Evolutionary conservation across 2,113 vertebrate species (phyloP).

Genomic region (Sula dactylatra): DNA sequence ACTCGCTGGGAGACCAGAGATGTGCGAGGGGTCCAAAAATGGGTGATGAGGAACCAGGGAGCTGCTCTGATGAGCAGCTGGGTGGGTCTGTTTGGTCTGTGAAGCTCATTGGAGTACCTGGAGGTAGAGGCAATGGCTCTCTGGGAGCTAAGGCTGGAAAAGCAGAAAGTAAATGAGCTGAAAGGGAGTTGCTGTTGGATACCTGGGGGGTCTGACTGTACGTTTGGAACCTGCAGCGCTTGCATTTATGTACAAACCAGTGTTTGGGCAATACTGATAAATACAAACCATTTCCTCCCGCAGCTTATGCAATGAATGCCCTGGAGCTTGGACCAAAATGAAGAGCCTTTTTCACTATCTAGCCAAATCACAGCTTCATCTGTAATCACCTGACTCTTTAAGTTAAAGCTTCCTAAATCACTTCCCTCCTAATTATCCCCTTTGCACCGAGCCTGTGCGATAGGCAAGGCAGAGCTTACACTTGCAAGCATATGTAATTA

Average conservation of each 20-base stretch:
- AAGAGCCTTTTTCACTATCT: background rate
- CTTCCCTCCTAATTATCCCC: background rate
- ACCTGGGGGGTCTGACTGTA: no score
- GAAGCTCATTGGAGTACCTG: background rate
- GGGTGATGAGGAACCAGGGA: background rate
- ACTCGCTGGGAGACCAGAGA: background rate
- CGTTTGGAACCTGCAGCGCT: background rate
- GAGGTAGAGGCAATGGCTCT: no score
- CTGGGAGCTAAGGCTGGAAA: background rate
- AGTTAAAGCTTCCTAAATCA: background rate
- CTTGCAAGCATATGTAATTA: background rate
- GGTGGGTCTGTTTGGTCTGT: background rate
- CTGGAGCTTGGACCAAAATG: background rate
- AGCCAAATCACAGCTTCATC: background rate
- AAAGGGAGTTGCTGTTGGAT: background rate
- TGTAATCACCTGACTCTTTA: background rate
- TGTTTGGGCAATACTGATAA: background rate
- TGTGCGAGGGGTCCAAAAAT: background rate
- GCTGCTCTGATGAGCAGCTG: background rate
- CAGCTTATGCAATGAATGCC: fast-evolving
- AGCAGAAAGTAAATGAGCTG: background rate
- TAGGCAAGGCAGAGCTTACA: background rate
- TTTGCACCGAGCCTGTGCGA: background rate
- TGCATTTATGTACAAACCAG: background rate
- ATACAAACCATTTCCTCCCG: background rate